Conservation (phyloP, 2,113 vertebrate genomes). For the Arenaria interpres region DNA sequence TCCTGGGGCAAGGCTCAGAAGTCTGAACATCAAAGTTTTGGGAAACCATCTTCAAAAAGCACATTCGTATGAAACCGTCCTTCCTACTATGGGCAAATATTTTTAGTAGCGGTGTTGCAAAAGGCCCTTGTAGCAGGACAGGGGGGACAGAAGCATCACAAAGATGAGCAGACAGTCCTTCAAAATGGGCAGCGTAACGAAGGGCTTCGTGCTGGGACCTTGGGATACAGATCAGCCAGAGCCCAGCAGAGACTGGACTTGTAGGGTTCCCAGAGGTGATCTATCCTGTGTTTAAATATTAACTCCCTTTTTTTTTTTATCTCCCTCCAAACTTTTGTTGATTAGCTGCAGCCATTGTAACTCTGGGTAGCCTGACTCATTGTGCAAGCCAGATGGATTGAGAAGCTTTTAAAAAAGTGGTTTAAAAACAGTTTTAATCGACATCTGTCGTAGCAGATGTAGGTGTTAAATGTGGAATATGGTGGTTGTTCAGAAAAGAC, state of each 20-base stretch:
- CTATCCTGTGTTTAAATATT: neutral
- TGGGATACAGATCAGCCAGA: neutral
- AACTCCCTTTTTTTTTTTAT: neutral
- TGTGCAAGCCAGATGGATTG: neutral
- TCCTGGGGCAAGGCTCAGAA: neutral
- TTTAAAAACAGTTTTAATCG: neutral
- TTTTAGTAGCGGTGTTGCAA: neutral
- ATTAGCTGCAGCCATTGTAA: neutral
- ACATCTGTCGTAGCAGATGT: neutral
- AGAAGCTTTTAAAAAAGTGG: neutral
- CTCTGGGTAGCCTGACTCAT: neutral
- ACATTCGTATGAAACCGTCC: neutral
- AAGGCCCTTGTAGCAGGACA: neutral
- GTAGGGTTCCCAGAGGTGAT: neutral
- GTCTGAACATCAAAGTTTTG: neutral
- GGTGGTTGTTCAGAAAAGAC: neutral
- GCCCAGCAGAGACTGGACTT: neutral
- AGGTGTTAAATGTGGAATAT: neutral
- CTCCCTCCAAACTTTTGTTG: neutral
- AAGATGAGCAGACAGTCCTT: neutral
- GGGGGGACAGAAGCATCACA: neutral
- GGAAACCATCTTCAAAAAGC: neutral
- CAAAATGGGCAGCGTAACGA: no score
- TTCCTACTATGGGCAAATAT: rapidly evolving
- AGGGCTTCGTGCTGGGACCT: neutral